phyloP scores from a whole-genome alignment of 2,113 vertebrate genomes.

The Mohoua ochrocephala region DNA sequence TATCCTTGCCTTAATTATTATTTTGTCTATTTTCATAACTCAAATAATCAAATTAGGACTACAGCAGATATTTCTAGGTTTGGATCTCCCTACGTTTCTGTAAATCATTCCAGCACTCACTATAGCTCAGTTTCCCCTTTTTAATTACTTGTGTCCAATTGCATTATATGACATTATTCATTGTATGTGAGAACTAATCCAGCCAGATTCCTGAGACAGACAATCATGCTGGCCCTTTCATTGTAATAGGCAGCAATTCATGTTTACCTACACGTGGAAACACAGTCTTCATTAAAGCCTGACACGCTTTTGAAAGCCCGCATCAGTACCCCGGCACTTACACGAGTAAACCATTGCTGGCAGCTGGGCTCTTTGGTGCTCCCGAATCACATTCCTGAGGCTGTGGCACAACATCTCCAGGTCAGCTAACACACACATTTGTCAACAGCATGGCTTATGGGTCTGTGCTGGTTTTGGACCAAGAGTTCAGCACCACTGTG shows the following conservation, averaged over 20 bases:
- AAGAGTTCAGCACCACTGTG: fast-evolving
- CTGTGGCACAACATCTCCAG: not conserved
- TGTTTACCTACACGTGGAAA: not conserved
- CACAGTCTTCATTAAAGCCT: not conserved
- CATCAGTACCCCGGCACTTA: not conserved
- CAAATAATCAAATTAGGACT: not conserved
- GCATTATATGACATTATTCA: not conserved
- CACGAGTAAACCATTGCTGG: not conserved
- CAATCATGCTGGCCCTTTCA: not conserved
- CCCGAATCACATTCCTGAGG: not conserved
- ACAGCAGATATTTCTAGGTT: not conserved
- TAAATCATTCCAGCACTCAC: not conserved
- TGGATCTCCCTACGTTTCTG: not conserved
- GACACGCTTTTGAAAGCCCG: not conserved
- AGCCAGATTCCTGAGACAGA: not conserved
- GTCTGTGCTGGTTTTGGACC: not conserved
- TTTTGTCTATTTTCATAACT: not conserved
- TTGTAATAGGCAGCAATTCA: not conserved
- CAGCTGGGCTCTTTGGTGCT: not conserved
- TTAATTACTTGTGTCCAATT: not conserved
- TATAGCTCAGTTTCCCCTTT: not conserved
- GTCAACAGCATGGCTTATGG: fast-evolving
- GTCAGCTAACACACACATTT: not conserved
- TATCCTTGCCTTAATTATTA: not conserved
- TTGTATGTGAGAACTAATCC: not conserved